These are phyloP conservation scores for Clytia hemisphaerica DNA, from an alignment of 30 jellyfish, hydroid and myxozoan species.

Conservation along the genomic window DNA sequence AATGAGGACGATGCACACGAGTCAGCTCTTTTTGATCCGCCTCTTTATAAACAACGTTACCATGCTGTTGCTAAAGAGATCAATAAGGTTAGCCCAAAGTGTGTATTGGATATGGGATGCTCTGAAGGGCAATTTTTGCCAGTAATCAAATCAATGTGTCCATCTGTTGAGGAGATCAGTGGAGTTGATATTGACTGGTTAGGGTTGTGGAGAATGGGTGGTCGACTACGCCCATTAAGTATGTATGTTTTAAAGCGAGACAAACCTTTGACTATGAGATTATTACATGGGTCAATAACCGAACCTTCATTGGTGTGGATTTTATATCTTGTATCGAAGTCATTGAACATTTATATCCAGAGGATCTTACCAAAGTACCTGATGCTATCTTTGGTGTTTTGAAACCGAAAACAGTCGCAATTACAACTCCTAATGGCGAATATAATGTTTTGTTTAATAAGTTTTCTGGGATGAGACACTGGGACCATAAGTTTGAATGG, in stretches of 20 bases:
- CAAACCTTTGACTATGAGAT: constrained; percentile 52
- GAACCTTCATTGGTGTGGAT: constrained; percentile 50
- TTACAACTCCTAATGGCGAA: constrained; percentile 91
- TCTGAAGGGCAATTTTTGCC: constrained; percentile 74
- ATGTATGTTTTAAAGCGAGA: constrained; percentile 54
- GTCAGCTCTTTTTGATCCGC: constrained; percentile 68
- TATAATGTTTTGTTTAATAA: constrained; percentile 68
- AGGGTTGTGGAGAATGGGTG: constrained; percentile 31
- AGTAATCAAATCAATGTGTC: constrained; percentile 51
- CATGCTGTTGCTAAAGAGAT: constrained; percentile 45
- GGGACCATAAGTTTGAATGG: constrained; percentile 98
- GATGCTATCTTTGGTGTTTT: constrained; percentile 73
- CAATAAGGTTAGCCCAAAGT: constrained; percentile 28
- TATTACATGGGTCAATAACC: constrained; percentile 78
- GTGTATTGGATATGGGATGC: constrained; percentile 88
- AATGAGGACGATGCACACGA: constrained; percentile 36
- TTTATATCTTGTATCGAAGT: constrained; percentile 68
- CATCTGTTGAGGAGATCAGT: constrained; percentile 50
- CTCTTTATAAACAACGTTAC: constrained; percentile 79
- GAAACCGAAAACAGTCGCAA: constrained; percentile 47
- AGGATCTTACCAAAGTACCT: constrained; percentile 57
- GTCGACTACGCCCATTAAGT: constrained; percentile 53
- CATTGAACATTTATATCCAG: constrained; percentile 67
- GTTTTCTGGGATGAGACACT: constrained; percentile 73
- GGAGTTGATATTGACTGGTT: constrained; percentile 85